Base-by-base conservation (phyloP, 2,888 invertebrate genomes). In the Epinotia brunnichana region DNA sequence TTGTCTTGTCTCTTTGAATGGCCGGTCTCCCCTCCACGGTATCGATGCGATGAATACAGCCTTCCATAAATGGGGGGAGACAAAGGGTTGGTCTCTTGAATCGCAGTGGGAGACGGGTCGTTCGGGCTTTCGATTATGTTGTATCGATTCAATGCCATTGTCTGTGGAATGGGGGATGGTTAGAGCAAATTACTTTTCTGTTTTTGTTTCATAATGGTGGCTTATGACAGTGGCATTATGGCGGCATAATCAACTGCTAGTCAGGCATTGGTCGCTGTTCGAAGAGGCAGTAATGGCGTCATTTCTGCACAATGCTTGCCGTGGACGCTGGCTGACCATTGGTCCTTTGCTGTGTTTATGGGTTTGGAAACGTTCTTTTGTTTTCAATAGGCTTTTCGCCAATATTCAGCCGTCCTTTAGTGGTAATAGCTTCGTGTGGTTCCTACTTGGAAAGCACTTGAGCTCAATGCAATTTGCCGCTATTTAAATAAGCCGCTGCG, bases 11-110 rank as follows among this genome's bases (percentile, higher is more conserved):
- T 91, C 85, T 90, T 89, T 93, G 87, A 92, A 92, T 91, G 90
- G 90, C 83, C 90, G 90, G 85, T 88, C 89, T 86, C 91, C 92
- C 93, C 92, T 92, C 92, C 90, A 90, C 92, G 91, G 90, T 90
- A 90, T 92, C 83, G 81, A 80, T 78, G 78, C 76, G 77, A 81
- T 81, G 91, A 90, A 90, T 90, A 90, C 90, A 87, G 87, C 87
- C 88, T 91, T 87, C 89, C 86, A 91, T 90, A 92, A 91, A 91
- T 90, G 90, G 90, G 89, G 88, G 89, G 88, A 88, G 83, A 92
- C 91, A 92, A 93, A 92, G 91, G 92, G 92, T 91, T 92, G 91
- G 90, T 92, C 92, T 91, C 91, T 91, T 92, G 90, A 90, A 92
- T 91, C 88, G 90, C 81, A 83, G 83, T 84, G 88, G 91, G 90